Evolutionary conservation across 2,113 vertebrate genomes (phyloP).

Genomic region (Corydoras sp.): DNA sequence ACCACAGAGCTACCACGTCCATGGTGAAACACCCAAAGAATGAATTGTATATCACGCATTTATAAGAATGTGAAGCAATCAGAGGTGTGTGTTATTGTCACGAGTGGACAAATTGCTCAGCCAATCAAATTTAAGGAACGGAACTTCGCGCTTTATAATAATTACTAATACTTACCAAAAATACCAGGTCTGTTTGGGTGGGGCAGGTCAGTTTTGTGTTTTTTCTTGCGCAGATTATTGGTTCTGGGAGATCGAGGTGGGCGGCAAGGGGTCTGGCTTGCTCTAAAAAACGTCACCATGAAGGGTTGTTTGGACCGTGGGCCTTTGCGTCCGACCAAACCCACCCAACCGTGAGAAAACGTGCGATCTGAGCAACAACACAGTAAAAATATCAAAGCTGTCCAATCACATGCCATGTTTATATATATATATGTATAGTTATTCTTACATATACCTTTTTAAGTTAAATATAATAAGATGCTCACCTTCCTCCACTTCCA

Average conservation of each 20-base stretch:
- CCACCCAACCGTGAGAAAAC: constrained; percentile 76
- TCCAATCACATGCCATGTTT: no score
- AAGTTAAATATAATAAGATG: not conserved
- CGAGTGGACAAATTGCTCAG: no score
- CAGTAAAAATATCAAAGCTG: not conserved
- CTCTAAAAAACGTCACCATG: constrained; percentile 92
- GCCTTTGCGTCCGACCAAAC: constrained; percentile 77
- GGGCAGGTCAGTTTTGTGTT: constrained; percentile 75
- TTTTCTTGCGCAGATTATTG: constrained; percentile 71
- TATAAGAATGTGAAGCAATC: no score
- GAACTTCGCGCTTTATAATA: not conserved
- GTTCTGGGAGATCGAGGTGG: constrained; percentile 68
- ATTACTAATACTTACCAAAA: constrained; percentile 68
- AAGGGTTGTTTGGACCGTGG: constrained; percentile 89
- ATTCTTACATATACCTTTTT: no score
- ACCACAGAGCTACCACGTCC: no score
- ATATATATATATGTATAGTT: no score
- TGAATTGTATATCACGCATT: no score
- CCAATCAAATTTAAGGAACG: no score
- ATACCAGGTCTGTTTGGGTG: constrained; percentile 72
- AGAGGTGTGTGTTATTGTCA: no score
- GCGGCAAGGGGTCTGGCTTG: constrained; percentile 67
- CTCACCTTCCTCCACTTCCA: constrained; percentile 85
- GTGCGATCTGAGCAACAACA: constrained; percentile 68
- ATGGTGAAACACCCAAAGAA: no score